Evolutionary conservation across 2,797 vertebrate species (phyloP), one percentile per base, ranked within the genome.

Genomic region (Cossypha heuglini): DNA sequence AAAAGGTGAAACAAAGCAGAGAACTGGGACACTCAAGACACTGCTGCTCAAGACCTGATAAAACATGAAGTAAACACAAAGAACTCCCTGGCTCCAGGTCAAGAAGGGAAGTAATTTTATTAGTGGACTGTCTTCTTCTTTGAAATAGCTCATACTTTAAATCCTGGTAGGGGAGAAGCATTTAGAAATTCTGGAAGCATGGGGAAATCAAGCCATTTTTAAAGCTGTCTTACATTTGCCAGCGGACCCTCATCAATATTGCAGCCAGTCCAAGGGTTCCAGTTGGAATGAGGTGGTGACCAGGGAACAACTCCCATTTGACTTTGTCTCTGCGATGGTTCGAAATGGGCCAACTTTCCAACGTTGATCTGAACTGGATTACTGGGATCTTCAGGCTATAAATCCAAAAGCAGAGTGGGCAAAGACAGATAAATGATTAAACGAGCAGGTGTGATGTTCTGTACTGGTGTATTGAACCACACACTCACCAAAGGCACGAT

Each of bases 211-310:
- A 89, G 38, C 5, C 67, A 13, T 73, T 85, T 31, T 84, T 72
- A 64, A 85, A 85, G 51, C 7, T 69, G 21, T 37, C 52, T 64
- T 91, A 88, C 55, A 96, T 98, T 98, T 59, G 98, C 98, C 87
- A 99, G 96, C 3, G 99, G 99, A 3, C 99, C 99, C 14, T 99
- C 99, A 57, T 99, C 99, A 25, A 99, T 99, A 97, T 99, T 99
- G 97, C 98, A 98, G 97, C 99, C 98, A 48, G 99, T 99, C 99
- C 99, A 99, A 35, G 99, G 99, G 97, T 99, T 99, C 99, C 99
- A 99, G 97, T 99, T 99, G 96, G 99, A 98, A 77, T 99, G 99
- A 7, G 99, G 99, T 0, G 99, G 99, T 10, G 99, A 99, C 99
- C 99, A 99, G 3, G 99, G 99, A 59, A 99, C 99, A 52, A 99